phyloP scores from a whole-genome alignment of 2,113 vertebrate species.

The Otus sunia region DNA sequence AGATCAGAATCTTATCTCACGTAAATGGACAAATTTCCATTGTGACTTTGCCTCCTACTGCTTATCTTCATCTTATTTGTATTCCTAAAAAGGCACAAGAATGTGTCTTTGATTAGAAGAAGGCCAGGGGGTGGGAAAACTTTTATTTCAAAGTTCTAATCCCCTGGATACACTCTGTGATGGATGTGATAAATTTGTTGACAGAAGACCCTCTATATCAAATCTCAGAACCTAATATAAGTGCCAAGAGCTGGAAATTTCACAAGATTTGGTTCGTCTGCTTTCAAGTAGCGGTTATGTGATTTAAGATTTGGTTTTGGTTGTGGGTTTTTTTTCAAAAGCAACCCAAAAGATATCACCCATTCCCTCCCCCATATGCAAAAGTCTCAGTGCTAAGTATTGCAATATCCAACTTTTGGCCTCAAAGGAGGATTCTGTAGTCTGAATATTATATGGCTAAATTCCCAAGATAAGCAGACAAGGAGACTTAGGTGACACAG shows the following conservation, averaged over 20 bases:
- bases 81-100: background rate
- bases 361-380: background rate
- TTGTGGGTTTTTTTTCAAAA: background rate
- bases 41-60: background rate
- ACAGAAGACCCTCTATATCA: conserved; percentile 24
- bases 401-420: background rate
- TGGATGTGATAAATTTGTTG: conserved; percentile 2
- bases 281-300: background rate
- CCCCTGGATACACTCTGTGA: background rate
- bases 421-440: background rate
- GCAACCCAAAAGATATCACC: background rate
- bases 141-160: background rate
- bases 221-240: background rate
- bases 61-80: background rate
- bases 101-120: background rate
- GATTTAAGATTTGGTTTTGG: background rate
- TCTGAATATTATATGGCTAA: background rate
- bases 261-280: conserved; percentile 32
- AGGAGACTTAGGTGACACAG: background rate
- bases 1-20: background rate
- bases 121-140: background rate
- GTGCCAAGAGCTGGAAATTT: conserved; percentile 28
- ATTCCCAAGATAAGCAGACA: background rate
- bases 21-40: background rate
- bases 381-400: background rate